phyloP scores from a whole-genome alignment of 2,113 vertebrate species.

The Cyanistes caeruleus region DNA sequence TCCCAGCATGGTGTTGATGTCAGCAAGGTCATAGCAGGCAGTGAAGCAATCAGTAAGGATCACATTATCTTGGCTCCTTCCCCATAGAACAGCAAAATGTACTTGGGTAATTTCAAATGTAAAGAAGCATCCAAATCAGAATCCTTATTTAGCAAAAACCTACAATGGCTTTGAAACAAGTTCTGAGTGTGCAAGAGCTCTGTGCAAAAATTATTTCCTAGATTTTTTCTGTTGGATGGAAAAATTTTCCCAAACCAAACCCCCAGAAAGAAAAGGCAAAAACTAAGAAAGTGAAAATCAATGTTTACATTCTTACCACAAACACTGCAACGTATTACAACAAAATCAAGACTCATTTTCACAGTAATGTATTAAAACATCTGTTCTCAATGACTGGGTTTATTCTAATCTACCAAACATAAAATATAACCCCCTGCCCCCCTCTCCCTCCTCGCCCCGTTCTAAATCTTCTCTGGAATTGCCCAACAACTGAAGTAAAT shows the following conservation, averaged over 20 bases:
- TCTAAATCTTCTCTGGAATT: slow-evolving; percentile 51
- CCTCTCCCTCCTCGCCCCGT: neutral
- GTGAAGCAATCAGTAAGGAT: neutral
- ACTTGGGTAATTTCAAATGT: neutral
- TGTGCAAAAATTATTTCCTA: neutral
- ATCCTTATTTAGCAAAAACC: neutral
- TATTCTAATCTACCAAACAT: neutral
- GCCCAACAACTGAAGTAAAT: slow-evolving; percentile 53
- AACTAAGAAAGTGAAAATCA: neutral
- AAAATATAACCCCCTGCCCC: neutral
- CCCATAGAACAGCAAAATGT: neutral
- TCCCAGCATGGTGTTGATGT: neutral
- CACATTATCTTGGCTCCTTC: neutral
- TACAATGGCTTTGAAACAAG: neutral
- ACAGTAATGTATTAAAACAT: slow-evolving; percentile 36
- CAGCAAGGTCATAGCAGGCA: slow-evolving; percentile 37
- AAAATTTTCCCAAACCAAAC: neutral
- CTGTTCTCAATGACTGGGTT: slow-evolving; percentile 59
- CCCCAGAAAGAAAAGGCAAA: neutral
- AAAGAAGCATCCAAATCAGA: neutral
- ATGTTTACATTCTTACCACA: slow-evolving; percentile 21
- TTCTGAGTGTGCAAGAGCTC: neutral
- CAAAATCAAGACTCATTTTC: slow-evolving; percentile 32
- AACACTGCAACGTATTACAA: slow-evolving; percentile 21
- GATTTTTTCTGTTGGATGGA: neutral